Base-by-base conservation (phyloP, 2,888 invertebrate species). In the Perithous albicinctus region DNA sequence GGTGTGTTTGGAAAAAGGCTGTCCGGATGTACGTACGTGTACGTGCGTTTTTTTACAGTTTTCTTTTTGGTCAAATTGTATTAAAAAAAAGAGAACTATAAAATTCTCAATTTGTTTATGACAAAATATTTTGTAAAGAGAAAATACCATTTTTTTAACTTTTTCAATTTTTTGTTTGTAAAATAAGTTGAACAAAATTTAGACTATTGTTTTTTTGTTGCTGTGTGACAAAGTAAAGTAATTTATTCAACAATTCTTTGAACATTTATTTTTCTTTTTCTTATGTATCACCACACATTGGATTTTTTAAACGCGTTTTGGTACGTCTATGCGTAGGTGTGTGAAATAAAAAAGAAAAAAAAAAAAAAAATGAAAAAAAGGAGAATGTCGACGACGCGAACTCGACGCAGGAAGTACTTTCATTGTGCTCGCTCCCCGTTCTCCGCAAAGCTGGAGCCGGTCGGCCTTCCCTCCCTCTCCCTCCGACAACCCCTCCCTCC, bases 371-470 rank as follows among this genome's bases (percentile, higher is more conserved):
- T 38, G 38, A 5, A 38, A 48, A 69, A 64, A 48, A 77, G 74
- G 63, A 82, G 67, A 77, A 79, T 54, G 76, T 59, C 77, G 84
- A 69, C 84, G 84, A 69, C 78, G 69, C 59, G 70, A n/a, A 78
- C 80, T 79, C 80, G 79, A 78, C 70, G 80, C 85, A 80, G 82
- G 78, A 79, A 84, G 85, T 82, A 83, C 84, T 78, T 80, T 84
- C 80, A 85, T 85, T 82, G 83, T 85, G 78, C 78, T 63, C 80
- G n/a, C 15, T 1, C 72, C 66, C 67, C 77, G 72, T 69, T 63
- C 66, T 72, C 76, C 72, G 46, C 54, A 69, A 85, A 83, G 64
- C 73, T 78, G 35, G 67, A 77, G 66, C 77, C 63, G 73, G 38
- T 82, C 76, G 61, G 61, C 43, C 72, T 70, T 74, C 74, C 70